Evolutionary conservation across 1,140 invertebrate genomes (phyloP), one percentile per base, ranked within the genome.

Genomic region (Chlorops oryzae): DNA sequence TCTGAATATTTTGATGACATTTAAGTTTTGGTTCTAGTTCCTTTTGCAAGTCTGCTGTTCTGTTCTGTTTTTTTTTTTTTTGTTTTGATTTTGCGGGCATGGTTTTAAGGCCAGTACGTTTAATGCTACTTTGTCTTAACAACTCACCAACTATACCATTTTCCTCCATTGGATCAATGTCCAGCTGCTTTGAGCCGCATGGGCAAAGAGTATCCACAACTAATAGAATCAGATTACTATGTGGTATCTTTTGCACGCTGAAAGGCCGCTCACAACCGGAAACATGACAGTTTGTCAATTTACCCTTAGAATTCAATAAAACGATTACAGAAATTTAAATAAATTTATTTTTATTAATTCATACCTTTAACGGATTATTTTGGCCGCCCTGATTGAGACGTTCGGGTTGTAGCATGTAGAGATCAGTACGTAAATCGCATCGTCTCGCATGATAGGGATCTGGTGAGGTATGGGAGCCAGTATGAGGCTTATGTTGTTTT

Each of bases 211-310:
- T 93, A 67, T 93, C 89, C 41, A 92, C 89, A 34, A 92, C 91
- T 21, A 94, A 74, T 46, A 94, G 74, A 44, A 95, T 90, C 39
- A 95, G 73, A 77, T 95, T 95, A 58, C 90, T 93, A 63, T 91
- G 86, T 32, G 85, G 88, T 58, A 94, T 90, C 74, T 91, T 91
- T 63, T 94, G 90, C 10, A 93, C 90, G 72, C 90, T 93, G 74
- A 94, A 95, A 12, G 89, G 89, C 56, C 90, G 87, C 72, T 92
- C 90, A 67, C 91, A 94, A 56, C 89, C 88, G 17, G 87, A 88
- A 22, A 84, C 80, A 63, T 92, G 89, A 65, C 91, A 94, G 67
- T 92, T 92, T 1, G 89, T 92, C 1, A 94, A 75, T 69, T 91
- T 90, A n/a, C 89, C 90, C 73, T 92, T 28, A 25, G n/a, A 12